A percentile compares a stretch with the other conserved stretches of the same genome.
These are phyloP conservation scores for Netelia fuscicornis DNA, from an alignment of 2,888 invertebrate genomes.

Conservation along the genomic window DNA sequence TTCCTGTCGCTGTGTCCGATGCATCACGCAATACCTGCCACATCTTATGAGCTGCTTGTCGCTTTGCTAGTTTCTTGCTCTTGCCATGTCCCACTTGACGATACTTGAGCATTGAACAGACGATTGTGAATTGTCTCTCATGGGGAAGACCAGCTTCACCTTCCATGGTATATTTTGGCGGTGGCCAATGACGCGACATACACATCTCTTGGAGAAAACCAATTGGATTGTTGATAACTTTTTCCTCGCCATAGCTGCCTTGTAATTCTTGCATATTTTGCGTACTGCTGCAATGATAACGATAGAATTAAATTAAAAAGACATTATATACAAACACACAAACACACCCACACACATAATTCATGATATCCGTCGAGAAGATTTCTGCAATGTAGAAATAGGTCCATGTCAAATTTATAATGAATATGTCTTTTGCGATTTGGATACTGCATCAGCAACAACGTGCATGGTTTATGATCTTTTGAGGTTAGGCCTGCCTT, in stretches of 20 bases:
- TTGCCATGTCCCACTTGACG: constrained; percentile 95
- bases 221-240: constrained; percentile 96
- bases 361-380: not conserved
- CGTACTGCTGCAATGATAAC: constrained; percentile 78
- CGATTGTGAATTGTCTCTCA: constrained; percentile 96
- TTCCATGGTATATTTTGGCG: constrained; percentile 96
- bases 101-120: constrained; percentile 94
- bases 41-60: constrained; percentile 98
- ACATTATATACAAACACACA: no score
- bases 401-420: not conserved
- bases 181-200: constrained; percentile 98
- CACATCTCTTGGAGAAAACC: constrained; percentile 98
- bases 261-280: constrained; percentile 83
- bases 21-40: constrained; percentile 93
- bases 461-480: not conserved
- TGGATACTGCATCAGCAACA: not conserved
- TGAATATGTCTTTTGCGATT: not conserved
- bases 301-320: constrained; percentile 1
- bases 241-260: constrained; percentile 88
- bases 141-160: constrained; percentile 96
- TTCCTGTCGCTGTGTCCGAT: constrained; percentile 89
- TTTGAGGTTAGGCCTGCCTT: not conserved
- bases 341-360: not conserved
- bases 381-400: not conserved
- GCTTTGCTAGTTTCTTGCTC: constrained; percentile 98